phyloP scores from a whole-genome alignment of 2,113 vertebrate genomes.

The Desmodus rotundus region DNA sequence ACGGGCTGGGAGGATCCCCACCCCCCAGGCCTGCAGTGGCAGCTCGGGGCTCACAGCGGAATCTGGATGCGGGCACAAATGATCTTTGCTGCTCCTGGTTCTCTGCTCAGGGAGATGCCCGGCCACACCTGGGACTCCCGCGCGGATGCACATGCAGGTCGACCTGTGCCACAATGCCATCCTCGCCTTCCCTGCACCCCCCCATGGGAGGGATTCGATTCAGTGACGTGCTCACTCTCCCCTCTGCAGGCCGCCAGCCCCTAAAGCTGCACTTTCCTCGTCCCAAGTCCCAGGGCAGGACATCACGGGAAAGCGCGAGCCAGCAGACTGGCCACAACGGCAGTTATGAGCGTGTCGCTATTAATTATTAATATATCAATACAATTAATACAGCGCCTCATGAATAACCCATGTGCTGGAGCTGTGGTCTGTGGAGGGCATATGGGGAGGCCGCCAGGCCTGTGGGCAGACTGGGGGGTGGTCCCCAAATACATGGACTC shows the following conservation, averaged over 20 bases:
- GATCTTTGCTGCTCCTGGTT: neutral
- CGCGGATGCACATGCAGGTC: neutral
- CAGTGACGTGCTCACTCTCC: accelerated
- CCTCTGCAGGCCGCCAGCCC: accelerated
- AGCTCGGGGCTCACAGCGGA: accelerated
- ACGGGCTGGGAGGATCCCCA: accelerated
- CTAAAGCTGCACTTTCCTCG: neutral
- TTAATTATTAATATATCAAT: slow-evolving; percentile 45
- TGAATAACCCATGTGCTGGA: neutral
- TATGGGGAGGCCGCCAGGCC: neutral
- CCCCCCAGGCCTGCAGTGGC: accelerated
- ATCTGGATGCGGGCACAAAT: accelerated
- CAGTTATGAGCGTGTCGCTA: neutral
- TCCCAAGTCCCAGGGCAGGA: neutral
- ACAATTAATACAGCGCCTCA: neutral
- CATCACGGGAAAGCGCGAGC: accelerated
- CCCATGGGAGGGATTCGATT: accelerated
- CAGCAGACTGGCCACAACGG: neutral
- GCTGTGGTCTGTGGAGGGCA: neutral
- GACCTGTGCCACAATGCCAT: accelerated
- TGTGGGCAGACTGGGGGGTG: neutral
- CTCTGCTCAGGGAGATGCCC: neutral
- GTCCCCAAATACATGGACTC: slow-evolving; percentile 1
- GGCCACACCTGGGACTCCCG: accelerated
- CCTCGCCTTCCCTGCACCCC: neutral